Percentiles rank a stretch among this genome's conserved stretches.
These are phyloP conservation scores for Turnix velox DNA, from an alignment of 2,113 vertebrate species.

Conservation along the genomic window DNA sequence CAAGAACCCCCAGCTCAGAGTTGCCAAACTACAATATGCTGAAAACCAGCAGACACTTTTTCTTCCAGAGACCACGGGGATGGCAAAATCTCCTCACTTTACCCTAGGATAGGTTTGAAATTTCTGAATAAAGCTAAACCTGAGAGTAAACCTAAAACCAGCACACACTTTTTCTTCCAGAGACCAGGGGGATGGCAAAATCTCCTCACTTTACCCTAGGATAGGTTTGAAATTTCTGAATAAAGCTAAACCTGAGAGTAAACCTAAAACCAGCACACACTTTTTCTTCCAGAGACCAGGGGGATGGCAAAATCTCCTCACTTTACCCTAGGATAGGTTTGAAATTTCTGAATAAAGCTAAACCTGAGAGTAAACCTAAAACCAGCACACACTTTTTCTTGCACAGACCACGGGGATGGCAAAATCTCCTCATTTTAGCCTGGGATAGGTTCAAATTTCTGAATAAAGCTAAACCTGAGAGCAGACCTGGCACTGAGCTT, in stretches of 20 bases:
- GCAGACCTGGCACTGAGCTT: not conserved
- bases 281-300: not conserved
- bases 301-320: not conserved
- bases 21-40: not conserved
- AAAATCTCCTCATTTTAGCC: not conserved
- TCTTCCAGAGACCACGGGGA: not conserved
- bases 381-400: not conserved
- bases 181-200: not conserved
- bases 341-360: not conserved
- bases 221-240: not conserved
- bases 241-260: not conserved
- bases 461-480: not conserved
- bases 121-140: not conserved
- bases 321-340: not conserved
- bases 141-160: not conserved
- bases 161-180: not conserved
- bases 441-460: not conserved
- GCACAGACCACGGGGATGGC: not conserved
- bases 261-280: not conserved
- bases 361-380: not conserved
- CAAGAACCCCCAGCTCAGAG: not conserved
- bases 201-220: not conserved
- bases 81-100: not conserved
- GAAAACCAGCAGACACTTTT: not conserved
- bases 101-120: not conserved